Base-by-base conservation (phyloP, 2,113 vertebrate genomes). In the Epinephelus cyanopodus region DNA sequence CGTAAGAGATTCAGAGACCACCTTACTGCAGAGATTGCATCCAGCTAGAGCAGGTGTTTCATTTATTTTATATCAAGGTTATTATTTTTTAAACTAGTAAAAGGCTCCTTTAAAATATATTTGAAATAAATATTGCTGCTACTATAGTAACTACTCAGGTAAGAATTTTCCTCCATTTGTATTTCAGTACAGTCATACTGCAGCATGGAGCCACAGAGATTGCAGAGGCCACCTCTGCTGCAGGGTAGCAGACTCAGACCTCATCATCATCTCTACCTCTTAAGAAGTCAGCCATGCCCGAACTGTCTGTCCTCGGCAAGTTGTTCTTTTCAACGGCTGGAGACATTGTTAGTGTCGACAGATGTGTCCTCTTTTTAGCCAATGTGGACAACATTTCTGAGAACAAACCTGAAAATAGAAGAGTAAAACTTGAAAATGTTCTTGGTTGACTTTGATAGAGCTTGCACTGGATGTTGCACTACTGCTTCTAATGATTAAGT, bases 11-110 rank as follows among this genome's bases (percentile, higher is more conserved):
- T 54, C 33, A 8, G 39, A 15, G 15, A 23, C 25, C 2, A 18
- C 18, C 17, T 66, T 21, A 27, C 8, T 14, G 23, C 60, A 48
- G 18, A 42, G 17, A 25, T 57, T 13, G 18, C 25, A 15, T 54
- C 29, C 67, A 29, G 29, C 33, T 54, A 19, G 23, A 48, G 37
- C 58, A 56, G 60, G 25, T 19, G 52, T 47, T 64, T 37, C 12
- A 42, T 79, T 42, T 13, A 64, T 72, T 72, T 80, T 65, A n/a
- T 11, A 53, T 61, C 47, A 62, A 75, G 23, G 21, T 64, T 65
- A 25, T 58, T 50, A 9, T 68, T 39, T 42, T 62, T 70, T 45
- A 11, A 53, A 37, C 23, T 7, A 50, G 14, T 69, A 29, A 42
- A 53, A 21, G 5, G 48, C n/a, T 75, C 47, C 11, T 3, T 53